Base-by-base conservation (phyloP, 2,797 vertebrate genomes). In the Anisognathus igniventris region DNA sequence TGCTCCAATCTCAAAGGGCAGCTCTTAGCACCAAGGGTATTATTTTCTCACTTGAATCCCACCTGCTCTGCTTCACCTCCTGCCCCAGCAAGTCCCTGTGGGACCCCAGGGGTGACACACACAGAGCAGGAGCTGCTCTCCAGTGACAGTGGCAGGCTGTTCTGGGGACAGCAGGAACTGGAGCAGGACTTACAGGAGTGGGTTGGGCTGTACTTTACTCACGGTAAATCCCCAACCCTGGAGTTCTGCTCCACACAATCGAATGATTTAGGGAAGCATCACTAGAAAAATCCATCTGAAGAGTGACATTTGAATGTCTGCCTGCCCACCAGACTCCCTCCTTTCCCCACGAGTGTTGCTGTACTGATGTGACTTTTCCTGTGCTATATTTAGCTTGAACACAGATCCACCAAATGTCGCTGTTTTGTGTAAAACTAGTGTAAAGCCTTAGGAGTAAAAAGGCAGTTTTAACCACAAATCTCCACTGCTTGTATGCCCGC, bases 341-440 rank as follows among this genome's bases (percentile, higher is more conserved):
- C 91, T 82, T 48, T 72, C 31, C 65, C 31, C 9, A 14, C 7
- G 58, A 83, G 74, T 51, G n/a, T 47, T 39, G 84, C 84, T 82
- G 71, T 13, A 89, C 84, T 68, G 72, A 92, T 54, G 71, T 83
- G 92, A 67, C 91, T 94, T 75, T 40, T 58, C 64, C 50, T 48
- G 65, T 13, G 84, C 81, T 94, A 94, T 92, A 91, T 94, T 95
- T 95, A 89, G 75, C 22, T 74, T 21, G 53, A 86, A 48, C 58
- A 68, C 0, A 58, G 42, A 93, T 75, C 85, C 66, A 65, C 75
- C 86, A 91, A 95, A 92, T 89, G 93, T 86, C 40, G 8, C 89
- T 71, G 71, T 88, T 95, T 72, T 3, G 11, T 33, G 54, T 61
- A 51, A 71, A 82, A 54, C 50, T 15, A 8, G n/a, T 67, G 12